Evolutionary conservation across 2,797 vertebrate species (phyloP), one percentile per base, ranked within the genome.

Genomic region (Spizella passerina): DNA sequence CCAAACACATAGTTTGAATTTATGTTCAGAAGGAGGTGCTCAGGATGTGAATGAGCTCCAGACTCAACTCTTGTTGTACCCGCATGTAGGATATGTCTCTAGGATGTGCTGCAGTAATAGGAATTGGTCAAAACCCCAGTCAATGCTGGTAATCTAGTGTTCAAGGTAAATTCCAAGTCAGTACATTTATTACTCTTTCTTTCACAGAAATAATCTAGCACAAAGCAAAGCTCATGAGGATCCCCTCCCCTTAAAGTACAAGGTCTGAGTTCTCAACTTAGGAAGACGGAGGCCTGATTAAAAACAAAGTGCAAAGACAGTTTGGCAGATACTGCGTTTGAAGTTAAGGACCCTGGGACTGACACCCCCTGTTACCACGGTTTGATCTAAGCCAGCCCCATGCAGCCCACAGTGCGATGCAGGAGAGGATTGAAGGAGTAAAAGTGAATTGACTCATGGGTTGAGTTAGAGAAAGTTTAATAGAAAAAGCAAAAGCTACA

Each of bases 51-150:
- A 69, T 57, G 21, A 72, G 8, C 43, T 81, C 21, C 44, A 38
- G 22, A n/a, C 29, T 63, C 16, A 82, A 26, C 2, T 56, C 47
- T 19, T 27, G 22, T 19, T 18, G 29, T 60, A 49, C 49, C n/a
- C 10, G 14, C 2, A 4, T 30, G 7, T 16, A 43, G 2, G 0
- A 22, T 53, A 20, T 18, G 9, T 85, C 39, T 70, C 41, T 78
- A 49, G 12, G 17, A 85, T 14, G 43, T 2, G 0, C 18, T 76
- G 8, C 24, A 63, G 32, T 47, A 39, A 69, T 0, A 0, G 24
- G 10, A 69, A 72, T n/a, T 3, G 1, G 23, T 34, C 18, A 16
- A 69, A 79, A 84, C 6, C 59, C 9, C 8, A 34, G 18, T 12
- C 10, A 26, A 14, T 34, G 30, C 19, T 32, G 18, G 26, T 56